Percentiles rank a stretch among this genome's conserved stretches.
Conservation (phyloP, 1,140 invertebrate species). For the Camponotus floridanus region DNA sequence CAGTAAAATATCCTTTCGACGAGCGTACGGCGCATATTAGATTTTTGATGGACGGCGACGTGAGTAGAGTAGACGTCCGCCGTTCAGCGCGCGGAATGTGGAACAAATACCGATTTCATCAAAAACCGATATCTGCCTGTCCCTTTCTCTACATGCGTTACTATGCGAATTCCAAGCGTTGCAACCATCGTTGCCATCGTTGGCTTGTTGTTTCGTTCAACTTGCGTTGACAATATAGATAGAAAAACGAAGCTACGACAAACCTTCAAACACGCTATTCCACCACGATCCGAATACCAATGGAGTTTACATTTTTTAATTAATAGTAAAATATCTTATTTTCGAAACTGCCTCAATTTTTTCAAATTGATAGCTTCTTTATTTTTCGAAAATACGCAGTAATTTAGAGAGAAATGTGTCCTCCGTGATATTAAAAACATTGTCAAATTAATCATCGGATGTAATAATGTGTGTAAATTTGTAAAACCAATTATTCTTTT, state of each 20-base stretch:
- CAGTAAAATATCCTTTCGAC: constrained; percentile 50
- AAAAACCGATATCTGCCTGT: constrained; percentile 72
- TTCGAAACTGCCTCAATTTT: neutral
- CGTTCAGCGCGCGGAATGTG: constrained; percentile 76
- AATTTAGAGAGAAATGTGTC: neutral
- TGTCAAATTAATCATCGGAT: neutral
- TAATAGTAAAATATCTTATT: neutral
- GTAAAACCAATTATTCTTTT: neutral
- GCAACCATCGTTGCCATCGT: constrained; percentile 35
- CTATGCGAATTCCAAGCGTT: constrained; percentile 58
- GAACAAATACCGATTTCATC: constrained; percentile 81
- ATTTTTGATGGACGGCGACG: constrained; percentile 67
- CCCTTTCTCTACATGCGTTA: constrained; percentile 7
- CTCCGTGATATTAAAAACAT: neutral
- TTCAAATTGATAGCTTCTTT: neutral
- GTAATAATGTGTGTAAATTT: neutral
- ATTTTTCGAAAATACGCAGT: neutral
- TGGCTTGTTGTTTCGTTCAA: constrained; percentile 64
- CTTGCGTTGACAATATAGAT: constrained; percentile 42
- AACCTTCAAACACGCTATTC: neutral
- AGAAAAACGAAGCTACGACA: constrained; percentile 26
- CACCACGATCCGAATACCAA: constrained; percentile 1
- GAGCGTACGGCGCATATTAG: constrained; percentile 68
- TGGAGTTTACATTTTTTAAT: neutral
- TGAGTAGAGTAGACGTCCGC: constrained; percentile 27